A percentile compares a stretch with the other conserved stretches of the same genome.
These are phyloP conservation scores for Rhadinocentrus ornatus DNA, from an alignment of 2,797 vertebrate species.

Conservation along the genomic window DNA sequence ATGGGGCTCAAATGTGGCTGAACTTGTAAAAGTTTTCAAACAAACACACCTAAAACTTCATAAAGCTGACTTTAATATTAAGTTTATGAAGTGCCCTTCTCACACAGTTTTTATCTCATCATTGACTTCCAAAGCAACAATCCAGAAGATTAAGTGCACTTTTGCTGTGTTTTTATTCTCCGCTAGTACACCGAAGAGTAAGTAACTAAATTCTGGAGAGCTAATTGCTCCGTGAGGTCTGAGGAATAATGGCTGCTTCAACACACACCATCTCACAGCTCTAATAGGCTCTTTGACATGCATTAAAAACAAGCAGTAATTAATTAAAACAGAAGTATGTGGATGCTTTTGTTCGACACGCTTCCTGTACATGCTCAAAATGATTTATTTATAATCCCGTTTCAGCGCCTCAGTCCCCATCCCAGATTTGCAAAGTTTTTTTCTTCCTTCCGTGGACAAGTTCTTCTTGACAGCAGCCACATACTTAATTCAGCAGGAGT, in stretches of 20 bases:
- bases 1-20: neutral
- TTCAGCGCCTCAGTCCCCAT: neutral
- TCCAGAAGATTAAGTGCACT: slow-evolving; percentile 47
- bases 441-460: slow-evolving; percentile 6
- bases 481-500: slow-evolving; percentile 39
- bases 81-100: slow-evolving; percentile 33
- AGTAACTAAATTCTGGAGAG: slow-evolving; percentile 25
- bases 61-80: slow-evolving; percentile 24
- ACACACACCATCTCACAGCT: slow-evolving; percentile 2
- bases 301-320: slow-evolving; percentile 43
- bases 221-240: slow-evolving; percentile 57
- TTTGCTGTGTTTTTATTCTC: slow-evolving; percentile 30
- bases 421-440: neutral
- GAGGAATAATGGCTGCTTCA: slow-evolving; percentile 47
- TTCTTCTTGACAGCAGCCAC: slow-evolving; percentile 22
- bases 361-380: slow-evolving; percentile 8
- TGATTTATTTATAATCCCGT: slow-evolving; percentile 9
- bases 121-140: slow-evolving; percentile 40
- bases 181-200: slow-evolving; percentile 21
- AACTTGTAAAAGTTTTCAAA: slow-evolving; percentile 17
- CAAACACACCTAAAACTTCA: slow-evolving; percentile 22
- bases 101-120: slow-evolving; percentile 27
- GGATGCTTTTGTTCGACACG: slow-evolving; percentile 3
- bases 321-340: slow-evolving; percentile 17
- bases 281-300: slow-evolving; percentile 32